Evolutionary conservation across 2,888 invertebrate genomes (phyloP), one percentile per base, ranked within the genome.

Genomic region (Drosophila kanekoi): DNA sequence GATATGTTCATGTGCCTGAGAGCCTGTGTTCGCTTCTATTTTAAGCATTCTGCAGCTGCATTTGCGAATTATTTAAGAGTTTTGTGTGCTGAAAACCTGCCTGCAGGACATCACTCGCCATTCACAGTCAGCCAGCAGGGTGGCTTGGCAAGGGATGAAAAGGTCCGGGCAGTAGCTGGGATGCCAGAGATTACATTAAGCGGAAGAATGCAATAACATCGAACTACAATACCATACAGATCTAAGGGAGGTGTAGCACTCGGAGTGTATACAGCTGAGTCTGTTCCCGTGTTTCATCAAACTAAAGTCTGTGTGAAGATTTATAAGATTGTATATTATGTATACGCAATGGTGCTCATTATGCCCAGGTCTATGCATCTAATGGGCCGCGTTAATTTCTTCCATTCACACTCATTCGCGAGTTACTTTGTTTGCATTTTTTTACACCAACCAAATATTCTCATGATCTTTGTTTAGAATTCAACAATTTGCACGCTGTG

Each of bases 101-200:
- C 84, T 77, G 81, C 87, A 79, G 87, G 84, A 87, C 87, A 87
- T 81, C 77, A 87, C 75, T 79, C 79, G 79, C 73, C 77, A 71
- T 74, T 69, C 70, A 52, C 65, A 65, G 63, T 54, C 48, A 33
- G 43, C 32, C 51, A 35, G 58, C 51, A n/a, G 28, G n/a, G 38
- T 41, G 56, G 47, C 54, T 47, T 44, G 54, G 9, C 37, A 13
- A 62, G 51, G 53, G 52, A 45, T 56, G 59, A 23, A 54, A 37
- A 18, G 51, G 37, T 11, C 41, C 23, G 41, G 20, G 11, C 40
- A 44, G 57, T 45, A 45, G 69, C 48, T 35, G 52, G 57, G 38
- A 51, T 71, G 66, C 52, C 61, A 52, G 49, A 53, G 57, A 72
- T 64, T 66, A 74, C 66, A 79, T 86, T 83, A 77, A 69, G 79